Conservation (phyloP, 2,888 invertebrate genomes). For the Polydrusus cervinus region DNA sequence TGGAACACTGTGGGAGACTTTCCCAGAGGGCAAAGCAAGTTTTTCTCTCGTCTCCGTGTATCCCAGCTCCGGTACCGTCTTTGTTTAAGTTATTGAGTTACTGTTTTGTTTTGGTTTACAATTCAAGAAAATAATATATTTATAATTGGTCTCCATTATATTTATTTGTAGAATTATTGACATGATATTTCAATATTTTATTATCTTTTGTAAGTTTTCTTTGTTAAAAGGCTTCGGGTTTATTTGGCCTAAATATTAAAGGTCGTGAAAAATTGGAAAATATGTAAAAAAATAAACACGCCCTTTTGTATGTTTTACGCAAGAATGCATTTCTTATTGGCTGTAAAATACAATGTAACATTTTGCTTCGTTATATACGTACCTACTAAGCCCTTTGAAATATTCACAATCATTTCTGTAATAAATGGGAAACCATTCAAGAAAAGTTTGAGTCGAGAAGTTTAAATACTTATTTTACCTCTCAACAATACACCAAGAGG, state of each 20-base stretch:
- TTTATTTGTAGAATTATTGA: not conserved
- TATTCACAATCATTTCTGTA: not conserved
- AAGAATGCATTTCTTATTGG: not conserved
- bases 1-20: too few relatives aligned
- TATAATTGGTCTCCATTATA: too few relatives aligned
- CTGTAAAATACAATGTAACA: not conserved
- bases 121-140: too few relatives aligned
- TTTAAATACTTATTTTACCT: not conserved
- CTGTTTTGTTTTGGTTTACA: too few relatives aligned
- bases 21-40: too few relatives aligned
- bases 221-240: not conserved
- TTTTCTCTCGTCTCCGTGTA: too few relatives aligned
- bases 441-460: too few relatives aligned
- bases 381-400: not conserved
- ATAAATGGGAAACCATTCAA: too few relatives aligned
- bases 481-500: too few relatives aligned
- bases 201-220: not conserved
- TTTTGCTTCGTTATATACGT: not conserved
- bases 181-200: not conserved
- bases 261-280: constrained; percentile 3
- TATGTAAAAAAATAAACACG: constrained; percentile 3
- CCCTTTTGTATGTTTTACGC: constrained; percentile 6
- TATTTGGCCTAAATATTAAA: constrained; percentile 10
- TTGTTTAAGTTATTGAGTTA: too few relatives aligned
- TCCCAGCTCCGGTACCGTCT: too few relatives aligned